These are phyloP conservation scores for Eumaeus atala DNA, from an alignment of 1,140 invertebrate genomes.

Conservation along the genomic window DNA sequence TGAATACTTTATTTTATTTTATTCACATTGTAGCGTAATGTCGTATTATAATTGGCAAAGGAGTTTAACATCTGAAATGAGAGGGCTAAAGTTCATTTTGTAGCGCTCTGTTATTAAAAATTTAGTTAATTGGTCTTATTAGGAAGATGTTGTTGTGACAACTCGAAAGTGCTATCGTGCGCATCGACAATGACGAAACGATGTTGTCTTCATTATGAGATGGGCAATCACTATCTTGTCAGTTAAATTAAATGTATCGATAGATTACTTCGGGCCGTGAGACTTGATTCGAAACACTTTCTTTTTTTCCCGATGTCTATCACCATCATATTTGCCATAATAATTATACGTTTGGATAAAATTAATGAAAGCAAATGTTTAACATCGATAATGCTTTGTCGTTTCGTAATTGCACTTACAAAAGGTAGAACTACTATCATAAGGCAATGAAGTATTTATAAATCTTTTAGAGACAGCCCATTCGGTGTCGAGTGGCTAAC, in stretches of 20 bases:
- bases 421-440: slow-evolving; percentile 31
- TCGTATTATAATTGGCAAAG: neutral
- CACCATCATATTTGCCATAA: slow-evolving; percentile 24
- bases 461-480: slow-evolving; percentile 52
- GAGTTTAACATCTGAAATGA: slow-evolving; percentile 1
- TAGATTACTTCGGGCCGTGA: slow-evolving; percentile 68
- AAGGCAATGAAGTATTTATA: slow-evolving; percentile 40
- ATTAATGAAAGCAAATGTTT: neutral
- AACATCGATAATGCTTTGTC: slow-evolving; percentile 2
- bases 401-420: slow-evolving; percentile 20
- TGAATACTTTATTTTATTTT: slow-evolving; percentile 22
- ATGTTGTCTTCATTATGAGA: slow-evolving; percentile 72
- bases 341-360: slow-evolving; percentile 18
- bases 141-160: slow-evolving; percentile 72
- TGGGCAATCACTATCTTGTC: slow-evolving; percentile 71
- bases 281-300: slow-evolving; percentile 54
- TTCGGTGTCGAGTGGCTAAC: slow-evolving; percentile 47
- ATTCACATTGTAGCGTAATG: slow-evolving; percentile 24
- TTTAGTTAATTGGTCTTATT: slow-evolving; percentile 72
- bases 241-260: slow-evolving; percentile 73
- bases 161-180: slow-evolving; percentile 70
- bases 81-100: slow-evolving; percentile 35
- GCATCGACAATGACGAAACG: slow-evolving; percentile 74
- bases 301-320: slow-evolving; percentile 31
- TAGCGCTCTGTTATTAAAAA: slow-evolving; percentile 33